Base-by-base conservation (phyloP, 2,888 invertebrate genomes). In the Oeneis ivallda region DNA sequence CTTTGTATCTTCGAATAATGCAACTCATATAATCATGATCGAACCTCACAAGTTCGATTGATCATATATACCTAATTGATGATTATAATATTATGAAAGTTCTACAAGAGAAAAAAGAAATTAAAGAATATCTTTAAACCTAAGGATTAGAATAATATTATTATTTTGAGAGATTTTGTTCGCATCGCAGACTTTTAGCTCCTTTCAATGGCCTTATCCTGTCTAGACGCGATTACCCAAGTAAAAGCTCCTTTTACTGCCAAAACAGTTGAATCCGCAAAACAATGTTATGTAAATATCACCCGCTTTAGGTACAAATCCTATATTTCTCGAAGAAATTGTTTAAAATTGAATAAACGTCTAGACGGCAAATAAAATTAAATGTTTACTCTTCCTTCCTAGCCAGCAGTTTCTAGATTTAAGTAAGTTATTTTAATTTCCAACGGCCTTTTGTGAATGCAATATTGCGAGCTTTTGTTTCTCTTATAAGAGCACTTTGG, bases 331-430 rank as follows among this genome's bases (percentile, higher is more conserved):
- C 41, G 9, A 17, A 43, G 62, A 45, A 52, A 64, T 60, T 62
- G 63, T 64, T 54, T 32, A 66, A 59, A 66, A 69, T 66, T 54
- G 43, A 61, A 64, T 66, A 61, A 54, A 58, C 47, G 61, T 61
- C 61, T 57, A 64, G 68, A 61, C 61, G 52, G 37, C 26, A 58
- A 66, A 66, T 64, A 69, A 62, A 66, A 66, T 66, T 64, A 49
- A 66, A 62, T 57, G 49, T 50, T 32, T 49, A 49, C 50, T 43
- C 45, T 52, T 61, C 11, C 41, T 13, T 53, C 43, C 37, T 62
- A 41, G 62, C 41, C 37, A 57, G 34, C 11, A 37, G 34, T 52
- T 63, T 47, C 45, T 57, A 41, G 56, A 47, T 39, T 63, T 62
- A 56, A 37, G 19, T 56, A 15, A 41, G 45, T 47, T 47, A 49